Conservation (phyloP, 2,888 invertebrate genomes). For the Phortica magna region DNA sequence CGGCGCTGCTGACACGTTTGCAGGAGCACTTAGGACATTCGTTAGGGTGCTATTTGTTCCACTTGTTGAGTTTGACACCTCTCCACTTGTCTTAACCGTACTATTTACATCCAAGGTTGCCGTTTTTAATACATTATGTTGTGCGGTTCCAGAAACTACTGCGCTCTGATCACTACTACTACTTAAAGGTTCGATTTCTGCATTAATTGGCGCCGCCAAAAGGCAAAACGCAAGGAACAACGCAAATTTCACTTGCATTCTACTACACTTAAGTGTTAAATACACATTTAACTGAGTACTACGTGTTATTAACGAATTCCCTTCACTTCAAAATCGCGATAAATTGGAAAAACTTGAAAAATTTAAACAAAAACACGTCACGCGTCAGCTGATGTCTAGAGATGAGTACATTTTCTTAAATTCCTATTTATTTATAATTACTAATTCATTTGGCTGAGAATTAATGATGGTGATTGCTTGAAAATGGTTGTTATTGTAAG, state of each 20-base stretch:
- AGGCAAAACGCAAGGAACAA: not conserved
- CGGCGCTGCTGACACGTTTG: constrained; percentile 33
- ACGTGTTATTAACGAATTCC: not conserved
- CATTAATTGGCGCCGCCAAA: not conserved
- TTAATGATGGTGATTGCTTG: no score
- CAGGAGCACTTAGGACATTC: constrained; percentile 32
- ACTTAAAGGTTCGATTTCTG: not conserved
- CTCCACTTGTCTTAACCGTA: not conserved
- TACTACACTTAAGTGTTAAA: not conserved
- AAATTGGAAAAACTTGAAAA: no score
- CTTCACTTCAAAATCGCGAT: not conserved
- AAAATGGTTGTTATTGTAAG: no score
- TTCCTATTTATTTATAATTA: no score
- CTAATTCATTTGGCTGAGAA: no score
- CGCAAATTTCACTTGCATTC: not conserved
- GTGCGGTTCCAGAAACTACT: not conserved
- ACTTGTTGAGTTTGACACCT: not conserved
- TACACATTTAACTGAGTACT: constrained; percentile 14
- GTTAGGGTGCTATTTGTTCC: not conserved
- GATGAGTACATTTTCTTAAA: no score
- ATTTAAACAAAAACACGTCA: no score
- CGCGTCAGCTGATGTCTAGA: no score
- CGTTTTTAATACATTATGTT: not conserved
- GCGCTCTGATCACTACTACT: not conserved
- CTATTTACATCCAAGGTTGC: not conserved